These are phyloP conservation scores for Grus americana DNA, from an alignment of 2,113 vertebrate species.

Conservation along the genomic window DNA sequence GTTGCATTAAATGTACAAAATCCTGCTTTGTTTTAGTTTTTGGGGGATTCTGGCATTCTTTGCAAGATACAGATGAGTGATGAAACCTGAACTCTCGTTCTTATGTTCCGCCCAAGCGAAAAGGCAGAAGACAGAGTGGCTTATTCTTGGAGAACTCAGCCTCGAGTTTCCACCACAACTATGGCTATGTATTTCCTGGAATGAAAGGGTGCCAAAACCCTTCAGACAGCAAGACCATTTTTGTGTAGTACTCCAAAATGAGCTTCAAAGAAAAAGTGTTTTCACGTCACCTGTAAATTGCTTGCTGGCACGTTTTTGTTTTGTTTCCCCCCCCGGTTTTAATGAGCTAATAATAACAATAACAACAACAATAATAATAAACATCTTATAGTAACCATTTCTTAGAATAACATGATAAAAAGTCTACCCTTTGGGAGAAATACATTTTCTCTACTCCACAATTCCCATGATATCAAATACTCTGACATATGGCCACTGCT, in stretches of 20 bases:
- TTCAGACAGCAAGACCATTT: not conserved
- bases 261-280: not conserved
- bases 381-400: not conserved
- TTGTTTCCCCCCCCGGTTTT: not conserved
- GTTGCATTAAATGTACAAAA: not conserved
- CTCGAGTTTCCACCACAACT: not conserved
- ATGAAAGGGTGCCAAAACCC: not conserved
- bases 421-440: not conserved
- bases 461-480: not conserved
- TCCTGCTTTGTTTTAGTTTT: not conserved
- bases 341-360: not conserved
- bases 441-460: not conserved
- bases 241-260: not conserved
- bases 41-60: not conserved
- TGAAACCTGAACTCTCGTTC: constrained; percentile 2
- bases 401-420: not conserved
- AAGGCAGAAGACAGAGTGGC: not conserved
- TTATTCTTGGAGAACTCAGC: not conserved
- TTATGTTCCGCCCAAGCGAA: not conserved
- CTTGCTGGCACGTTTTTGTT: not conserved
- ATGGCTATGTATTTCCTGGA: not conserved
- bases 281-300: not conserved
- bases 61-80: not conserved
- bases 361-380: not conserved
- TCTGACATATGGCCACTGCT: not conserved